Conservation (phyloP, 2,113 vertebrate genomes). For the Gymnocephalus cernua region DNA sequence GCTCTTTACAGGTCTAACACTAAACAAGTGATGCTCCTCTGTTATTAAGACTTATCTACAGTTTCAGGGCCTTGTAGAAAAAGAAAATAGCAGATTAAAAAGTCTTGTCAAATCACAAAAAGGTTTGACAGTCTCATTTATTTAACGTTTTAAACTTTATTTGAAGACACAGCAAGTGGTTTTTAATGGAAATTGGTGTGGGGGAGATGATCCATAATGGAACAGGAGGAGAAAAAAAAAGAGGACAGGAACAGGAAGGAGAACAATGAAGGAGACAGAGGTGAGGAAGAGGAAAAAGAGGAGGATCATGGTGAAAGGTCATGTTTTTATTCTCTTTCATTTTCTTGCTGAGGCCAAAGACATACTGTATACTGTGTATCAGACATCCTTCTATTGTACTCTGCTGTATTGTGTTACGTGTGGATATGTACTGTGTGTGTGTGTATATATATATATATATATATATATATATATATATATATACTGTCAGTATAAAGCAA, state of each 20-base stretch:
- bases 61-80: neutral
- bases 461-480: neutral
- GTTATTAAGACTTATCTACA: conserved; percentile 45
- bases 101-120: neutral
- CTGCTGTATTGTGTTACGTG: conserved; percentile 25
- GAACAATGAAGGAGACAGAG: conserved; percentile 28
- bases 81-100: conserved; percentile 24
- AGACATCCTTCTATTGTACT: conserved; percentile 36
- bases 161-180: neutral
- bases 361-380: conserved; percentile 27
- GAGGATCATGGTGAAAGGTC: conserved; percentile 50
- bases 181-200: conserved; percentile 9
- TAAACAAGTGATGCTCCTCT: neutral
- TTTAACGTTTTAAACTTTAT: neutral
- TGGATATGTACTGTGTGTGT: conserved; percentile 2
- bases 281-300: conserved; percentile 26
- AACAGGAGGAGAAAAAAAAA: conserved; percentile 8
- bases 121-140: conserved; percentile 6
- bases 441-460: conserved; percentile 12
- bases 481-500: conserved; percentile 27
- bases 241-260: neutral
- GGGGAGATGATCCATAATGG: conserved; percentile 15
- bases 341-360: conserved; percentile 46
- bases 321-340: conserved; percentile 69
- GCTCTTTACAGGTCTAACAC: conserved; percentile 1